Evolutionary conservation across 2,113 vertebrate species (phyloP).

Genomic region (Zapus hudsonius): DNA sequence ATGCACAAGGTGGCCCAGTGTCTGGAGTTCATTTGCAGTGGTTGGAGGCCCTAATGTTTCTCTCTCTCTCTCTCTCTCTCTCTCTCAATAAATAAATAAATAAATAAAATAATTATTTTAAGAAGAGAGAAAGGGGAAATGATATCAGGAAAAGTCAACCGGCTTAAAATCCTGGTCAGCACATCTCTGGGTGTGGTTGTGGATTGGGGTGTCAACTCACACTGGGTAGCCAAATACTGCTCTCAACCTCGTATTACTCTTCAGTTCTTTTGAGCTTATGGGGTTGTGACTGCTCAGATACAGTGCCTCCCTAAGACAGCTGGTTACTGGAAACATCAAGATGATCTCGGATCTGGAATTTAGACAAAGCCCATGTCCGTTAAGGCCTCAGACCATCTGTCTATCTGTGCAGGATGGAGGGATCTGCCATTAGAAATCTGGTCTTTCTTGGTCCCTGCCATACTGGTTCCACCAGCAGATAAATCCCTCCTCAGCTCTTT

Average conservation of each 20-base stretch:
- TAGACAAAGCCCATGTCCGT: background rate
- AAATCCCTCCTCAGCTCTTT: too few relatives aligned
- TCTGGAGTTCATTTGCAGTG: too few relatives aligned
- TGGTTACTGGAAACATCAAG: background rate
- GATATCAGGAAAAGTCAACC: background rate
- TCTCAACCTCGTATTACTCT: background rate
- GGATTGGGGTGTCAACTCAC: background rate
- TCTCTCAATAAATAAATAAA: too few relatives aligned
- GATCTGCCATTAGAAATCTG: background rate
- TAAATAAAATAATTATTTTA: too few relatives aligned
- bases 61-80: too few relatives aligned
- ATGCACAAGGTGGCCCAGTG: too few relatives aligned
- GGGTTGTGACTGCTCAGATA: background rate
- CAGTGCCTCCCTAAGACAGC: background rate
- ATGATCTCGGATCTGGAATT: accelerated
- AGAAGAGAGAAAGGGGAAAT: background rate
- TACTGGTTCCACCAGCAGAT: background rate
- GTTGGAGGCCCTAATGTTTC: too few relatives aligned
- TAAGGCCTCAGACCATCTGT: background rate
- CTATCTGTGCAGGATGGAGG: background rate
- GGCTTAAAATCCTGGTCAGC: background rate
- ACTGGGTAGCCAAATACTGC: too few relatives aligned
- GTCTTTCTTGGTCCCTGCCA: accelerated
- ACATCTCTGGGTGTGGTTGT: background rate
- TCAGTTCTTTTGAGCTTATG: background rate